These are phyloP conservation scores for Papilio helenus DNA, from an alignment of 1,140 invertebrate genomes.

Conservation along the genomic window DNA sequence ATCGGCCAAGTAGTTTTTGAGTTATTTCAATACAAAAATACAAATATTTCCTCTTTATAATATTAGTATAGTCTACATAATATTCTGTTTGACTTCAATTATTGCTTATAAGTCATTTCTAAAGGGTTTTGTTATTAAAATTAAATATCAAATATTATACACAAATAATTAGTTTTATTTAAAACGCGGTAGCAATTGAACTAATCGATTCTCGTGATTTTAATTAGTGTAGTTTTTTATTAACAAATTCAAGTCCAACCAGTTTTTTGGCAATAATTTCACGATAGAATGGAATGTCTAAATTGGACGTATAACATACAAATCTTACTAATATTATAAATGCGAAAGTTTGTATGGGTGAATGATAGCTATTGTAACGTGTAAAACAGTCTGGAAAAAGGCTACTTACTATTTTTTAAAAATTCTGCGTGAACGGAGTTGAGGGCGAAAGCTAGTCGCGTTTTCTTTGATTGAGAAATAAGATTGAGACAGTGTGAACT, in stretches of 20 bases:
- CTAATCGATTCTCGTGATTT: constrained; percentile 2
- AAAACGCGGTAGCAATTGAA: not conserved
- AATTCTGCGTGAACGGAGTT: not conserved
- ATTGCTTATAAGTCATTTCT: too few species aligned
- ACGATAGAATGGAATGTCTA: constrained; percentile 5
- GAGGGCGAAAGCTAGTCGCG: too few species aligned
- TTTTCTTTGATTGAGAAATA: constrained; percentile 10
- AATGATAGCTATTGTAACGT: too few species aligned
- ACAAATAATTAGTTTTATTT: not conserved
- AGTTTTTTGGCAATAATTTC: not conserved
- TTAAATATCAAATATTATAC: not conserved
- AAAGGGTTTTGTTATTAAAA: too few species aligned
- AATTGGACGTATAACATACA: not conserved
- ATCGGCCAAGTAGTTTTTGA: too few species aligned
- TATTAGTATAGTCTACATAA: too few species aligned
- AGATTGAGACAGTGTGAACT: not conserved
- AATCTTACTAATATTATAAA: not conserved
- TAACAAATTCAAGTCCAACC: not conserved
- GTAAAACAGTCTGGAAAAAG: too few species aligned
- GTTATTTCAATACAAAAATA: too few species aligned
- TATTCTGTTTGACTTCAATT: too few species aligned
- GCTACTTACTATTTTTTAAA: not conserved
- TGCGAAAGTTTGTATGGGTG: too few species aligned
- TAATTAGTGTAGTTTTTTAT: constrained; percentile 6
- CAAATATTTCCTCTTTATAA: too few species aligned